These are phyloP conservation scores for Limnephilus lunatus DNA, from an alignment of 2,888 invertebrate genomes.

Conservation along the genomic window DNA sequence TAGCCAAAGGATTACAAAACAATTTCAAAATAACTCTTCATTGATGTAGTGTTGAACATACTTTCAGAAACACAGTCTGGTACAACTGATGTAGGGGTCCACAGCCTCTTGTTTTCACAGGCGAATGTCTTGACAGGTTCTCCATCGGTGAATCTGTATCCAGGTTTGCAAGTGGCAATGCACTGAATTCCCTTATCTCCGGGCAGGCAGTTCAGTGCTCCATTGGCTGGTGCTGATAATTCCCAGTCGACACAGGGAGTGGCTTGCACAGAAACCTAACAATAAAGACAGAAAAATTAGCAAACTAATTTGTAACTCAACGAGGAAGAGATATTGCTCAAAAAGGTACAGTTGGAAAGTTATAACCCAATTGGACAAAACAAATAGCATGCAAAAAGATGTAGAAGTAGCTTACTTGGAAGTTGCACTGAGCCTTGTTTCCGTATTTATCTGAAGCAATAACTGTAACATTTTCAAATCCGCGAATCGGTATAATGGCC, in stretches of 20 bases:
- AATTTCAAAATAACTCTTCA: not conserved
- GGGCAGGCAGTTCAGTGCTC: slow-evolving; percentile 90
- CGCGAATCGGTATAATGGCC: slow-evolving; percentile 90
- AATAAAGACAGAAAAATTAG: slow-evolving; percentile 50
- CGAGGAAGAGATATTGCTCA: not conserved
- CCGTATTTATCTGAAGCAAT: slow-evolving; percentile 91
- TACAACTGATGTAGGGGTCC: slow-evolving; percentile 93
- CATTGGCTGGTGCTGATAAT: slow-evolving; percentile 91
- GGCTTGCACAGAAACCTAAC: slow-evolving; percentile 90
- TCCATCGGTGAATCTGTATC: slow-evolving; percentile 94
- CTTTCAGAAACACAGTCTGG: slow-evolving; percentile 97
- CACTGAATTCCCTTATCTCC: slow-evolving; percentile 91
- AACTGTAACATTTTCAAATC: slow-evolving; percentile 95
- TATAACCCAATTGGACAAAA: not conserved
- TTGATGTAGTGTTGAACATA: slow-evolving; percentile 70
- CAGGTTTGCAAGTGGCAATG: slow-evolving; percentile 92
- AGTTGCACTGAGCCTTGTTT: slow-evolving; percentile 92
- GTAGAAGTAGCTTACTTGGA: slow-evolving; percentile 82
- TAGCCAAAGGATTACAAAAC: not conserved
- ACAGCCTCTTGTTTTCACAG: slow-evolving; percentile 88
- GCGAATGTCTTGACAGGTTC: slow-evolving; percentile 91
- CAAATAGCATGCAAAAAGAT: not conserved
- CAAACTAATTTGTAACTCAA: not conserved
- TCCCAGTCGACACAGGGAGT: slow-evolving; percentile 98
- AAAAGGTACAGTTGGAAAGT: not conserved